A percentile compares a stretch with the other conserved stretches of the same genome.
Conservation (phyloP, 2,888 invertebrate genomes). For the Ophion slaviceki region DNA sequence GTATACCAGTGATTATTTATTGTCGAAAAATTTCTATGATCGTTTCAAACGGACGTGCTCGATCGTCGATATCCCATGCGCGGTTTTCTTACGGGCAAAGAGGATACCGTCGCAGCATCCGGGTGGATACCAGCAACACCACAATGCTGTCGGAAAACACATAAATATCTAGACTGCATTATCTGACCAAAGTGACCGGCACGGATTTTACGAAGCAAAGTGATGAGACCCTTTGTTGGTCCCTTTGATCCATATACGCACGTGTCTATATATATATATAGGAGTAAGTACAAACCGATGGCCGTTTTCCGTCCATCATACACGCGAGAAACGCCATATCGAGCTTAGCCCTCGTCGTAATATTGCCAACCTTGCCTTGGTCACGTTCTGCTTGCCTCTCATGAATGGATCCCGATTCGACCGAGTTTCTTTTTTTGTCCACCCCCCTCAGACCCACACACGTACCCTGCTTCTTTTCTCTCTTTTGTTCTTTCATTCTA, state of each 20-base stretch:
- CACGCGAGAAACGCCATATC: constrained; percentile 56
- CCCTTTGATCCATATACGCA: not conserved
- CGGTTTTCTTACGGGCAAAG: too few species aligned
- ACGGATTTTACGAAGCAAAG: not conserved
- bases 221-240: not conserved
- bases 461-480: constrained; percentile 34
- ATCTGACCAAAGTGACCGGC: not conserved
- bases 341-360: constrained; percentile 71
- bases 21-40: too few species aligned
- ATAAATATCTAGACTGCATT: not conserved
- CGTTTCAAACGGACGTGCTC: too few species aligned
- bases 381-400: constrained; percentile 75
- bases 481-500: constrained; percentile 52
- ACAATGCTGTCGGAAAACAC: not conserved
- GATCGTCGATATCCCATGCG: too few species aligned
- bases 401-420: constrained; percentile 77
- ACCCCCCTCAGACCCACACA: not conserved
- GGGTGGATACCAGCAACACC: not conserved
- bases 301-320: constrained; percentile 50
- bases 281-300: constrained; percentile 8
- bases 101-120: too few species aligned
- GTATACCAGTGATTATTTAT: too few species aligned
- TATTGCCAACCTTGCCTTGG: constrained; percentile 76
- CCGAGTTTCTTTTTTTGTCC: constrained; percentile 62
- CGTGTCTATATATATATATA: not conserved